Conservation (phyloP, 2,888 invertebrate genomes). For the Leptopterna dolabrata region DNA sequence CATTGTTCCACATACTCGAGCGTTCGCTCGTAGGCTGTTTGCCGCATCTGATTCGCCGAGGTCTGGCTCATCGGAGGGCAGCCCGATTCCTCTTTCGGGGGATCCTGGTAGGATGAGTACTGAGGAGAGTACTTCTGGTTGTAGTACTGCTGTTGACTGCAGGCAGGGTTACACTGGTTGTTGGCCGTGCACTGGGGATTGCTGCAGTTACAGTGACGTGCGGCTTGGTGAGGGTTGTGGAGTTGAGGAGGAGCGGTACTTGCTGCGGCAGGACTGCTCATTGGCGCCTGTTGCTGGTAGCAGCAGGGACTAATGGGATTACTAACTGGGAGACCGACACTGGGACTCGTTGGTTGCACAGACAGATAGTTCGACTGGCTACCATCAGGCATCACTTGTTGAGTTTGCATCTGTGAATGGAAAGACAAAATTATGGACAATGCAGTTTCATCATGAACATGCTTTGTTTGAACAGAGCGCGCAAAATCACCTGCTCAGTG, state of each 20-base stretch:
- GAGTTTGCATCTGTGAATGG: slow-evolving; percentile 17
- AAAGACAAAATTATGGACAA: too few species aligned
- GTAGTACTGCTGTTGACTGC: slow-evolving; percentile 61
- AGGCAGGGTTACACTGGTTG: slow-evolving; percentile 61
- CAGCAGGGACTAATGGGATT: slow-evolving; percentile 53
- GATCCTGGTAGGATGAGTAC: slow-evolving; percentile 47
- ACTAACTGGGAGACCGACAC: slow-evolving; percentile 19
- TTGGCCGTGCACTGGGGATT: slow-evolving; percentile 63
- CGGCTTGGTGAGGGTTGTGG: slow-evolving; percentile 59
- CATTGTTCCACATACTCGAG: slow-evolving; percentile 89
- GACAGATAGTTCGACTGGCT: slow-evolving; percentile 34
- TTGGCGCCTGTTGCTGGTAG: slow-evolving; percentile 56
- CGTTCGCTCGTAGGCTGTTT: slow-evolving; percentile 89
- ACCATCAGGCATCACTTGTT: slow-evolving; percentile 1
- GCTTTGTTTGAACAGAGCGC: too few species aligned
- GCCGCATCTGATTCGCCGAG: slow-evolving; percentile 75
- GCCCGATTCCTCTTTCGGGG: slow-evolving; percentile 68
- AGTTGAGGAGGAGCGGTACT: slow-evolving; percentile 62
- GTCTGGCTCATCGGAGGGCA: slow-evolving; percentile 79
- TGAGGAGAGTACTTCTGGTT: slow-evolving; percentile 35
- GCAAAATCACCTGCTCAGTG: too few species aligned
- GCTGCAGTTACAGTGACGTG: slow-evolving; percentile 63
- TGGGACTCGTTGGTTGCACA: slow-evolving; percentile 45
- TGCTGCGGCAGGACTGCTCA: slow-evolving; percentile 64
- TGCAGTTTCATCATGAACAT: too few species aligned